Conservation (phyloP, 2,113 vertebrate genomes). For the Carassius carassius region DNA sequence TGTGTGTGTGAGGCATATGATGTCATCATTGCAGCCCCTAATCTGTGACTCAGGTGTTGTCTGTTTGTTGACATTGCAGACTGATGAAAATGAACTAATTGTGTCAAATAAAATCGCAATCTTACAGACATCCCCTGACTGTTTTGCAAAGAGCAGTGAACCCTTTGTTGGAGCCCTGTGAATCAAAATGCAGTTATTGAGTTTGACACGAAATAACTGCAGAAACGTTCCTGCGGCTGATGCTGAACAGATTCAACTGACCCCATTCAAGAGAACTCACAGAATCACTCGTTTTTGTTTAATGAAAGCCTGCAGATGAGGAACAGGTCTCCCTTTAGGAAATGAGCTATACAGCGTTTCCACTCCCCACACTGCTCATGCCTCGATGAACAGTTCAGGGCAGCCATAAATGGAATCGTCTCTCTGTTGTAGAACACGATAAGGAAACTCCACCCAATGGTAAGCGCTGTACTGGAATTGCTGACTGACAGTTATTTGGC, state of each 20-base stretch:
- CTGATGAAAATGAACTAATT: background rate
- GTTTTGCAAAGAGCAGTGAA: background rate
- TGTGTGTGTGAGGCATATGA: no score
- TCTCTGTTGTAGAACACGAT: slow-evolving; percentile 8
- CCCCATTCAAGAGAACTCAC: background rate
- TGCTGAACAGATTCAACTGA: background rate
- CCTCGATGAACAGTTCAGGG: slow-evolving; percentile 1
- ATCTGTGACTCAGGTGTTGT: background rate
- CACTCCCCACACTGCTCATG: background rate
- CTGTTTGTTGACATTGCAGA: background rate
- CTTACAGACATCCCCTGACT: background rate
- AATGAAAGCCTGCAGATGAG: background rate
- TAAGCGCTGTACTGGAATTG: background rate
- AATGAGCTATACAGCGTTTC: slow-evolving; percentile 2
- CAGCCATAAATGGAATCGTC: slow-evolving; percentile 39
- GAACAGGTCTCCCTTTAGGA: slow-evolving; percentile 16
- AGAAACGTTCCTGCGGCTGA: background rate
- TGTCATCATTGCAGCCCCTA: background rate
- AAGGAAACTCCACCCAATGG: slow-evolving; percentile 26
- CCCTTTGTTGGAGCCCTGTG: background rate
- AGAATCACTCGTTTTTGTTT: slow-evolving; percentile 21
- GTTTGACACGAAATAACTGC: background rate
- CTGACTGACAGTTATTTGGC: slow-evolving; percentile 23
- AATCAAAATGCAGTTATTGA: background rate
- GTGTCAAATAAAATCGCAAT: background rate